These are phyloP conservation scores for Mola mola DNA, from an alignment of 2,113 vertebrate species.

Conservation along the genomic window DNA sequence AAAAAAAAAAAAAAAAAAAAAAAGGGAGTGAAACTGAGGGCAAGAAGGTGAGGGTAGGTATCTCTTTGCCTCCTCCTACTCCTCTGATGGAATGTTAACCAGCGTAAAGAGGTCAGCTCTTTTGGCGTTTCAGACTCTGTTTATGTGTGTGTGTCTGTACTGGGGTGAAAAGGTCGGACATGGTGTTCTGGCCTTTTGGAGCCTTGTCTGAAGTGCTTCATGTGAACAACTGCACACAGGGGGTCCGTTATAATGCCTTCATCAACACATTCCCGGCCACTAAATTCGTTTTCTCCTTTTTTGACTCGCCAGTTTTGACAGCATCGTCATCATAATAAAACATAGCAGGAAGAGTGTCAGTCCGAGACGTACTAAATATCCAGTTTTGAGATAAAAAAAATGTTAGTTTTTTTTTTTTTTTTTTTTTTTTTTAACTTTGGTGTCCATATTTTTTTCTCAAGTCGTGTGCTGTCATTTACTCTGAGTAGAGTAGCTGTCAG, in stretches of 20 bases:
- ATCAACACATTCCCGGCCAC: slow-evolving; percentile 11
- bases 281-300: not conserved
- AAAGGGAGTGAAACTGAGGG: slow-evolving; percentile 23
- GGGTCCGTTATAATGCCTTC: slow-evolving; percentile 37
- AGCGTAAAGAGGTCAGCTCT: slow-evolving; percentile 65
- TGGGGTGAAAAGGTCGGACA: slow-evolving; percentile 68
- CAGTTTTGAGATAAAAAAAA: too few relatives aligned
- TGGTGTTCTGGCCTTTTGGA: slow-evolving; percentile 48
- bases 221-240: slow-evolving; percentile 50
- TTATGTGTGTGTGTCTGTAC: slow-evolving; percentile 26
- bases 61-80: slow-evolving; percentile 34
- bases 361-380: slow-evolving; percentile 2
- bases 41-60: slow-evolving; percentile 67
- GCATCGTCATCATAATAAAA: slow-evolving; percentile 26
- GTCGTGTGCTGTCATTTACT: too few relatives aligned
- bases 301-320: slow-evolving; percentile 18
- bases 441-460: too few relatives aligned
- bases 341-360: not conserved
- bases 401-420: too few relatives aligned
- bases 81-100: slow-evolving; percentile 75
- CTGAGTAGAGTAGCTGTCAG: too few relatives aligned
- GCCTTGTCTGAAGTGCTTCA: slow-evolving; percentile 45
- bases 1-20: not conserved
- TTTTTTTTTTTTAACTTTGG: too few relatives aligned
- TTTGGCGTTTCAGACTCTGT: slow-evolving; percentile 41